Base-by-base conservation (phyloP, 2,113 vertebrate genomes). In the Talpa occidentalis region DNA sequence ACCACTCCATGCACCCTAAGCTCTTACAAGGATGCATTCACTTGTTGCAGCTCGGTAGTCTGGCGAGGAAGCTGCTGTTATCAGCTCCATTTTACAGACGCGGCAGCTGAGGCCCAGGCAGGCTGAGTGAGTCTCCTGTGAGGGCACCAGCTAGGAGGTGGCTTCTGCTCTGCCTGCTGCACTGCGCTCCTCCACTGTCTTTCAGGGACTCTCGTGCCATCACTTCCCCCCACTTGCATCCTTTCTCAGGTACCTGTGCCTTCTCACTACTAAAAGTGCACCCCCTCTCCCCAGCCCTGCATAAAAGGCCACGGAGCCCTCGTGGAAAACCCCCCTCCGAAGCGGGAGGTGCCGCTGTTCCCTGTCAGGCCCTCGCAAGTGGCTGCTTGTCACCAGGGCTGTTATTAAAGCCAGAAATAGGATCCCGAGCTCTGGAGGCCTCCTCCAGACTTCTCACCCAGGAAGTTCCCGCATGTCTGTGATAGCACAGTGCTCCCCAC, bases 321-420 rank as follows among this genome's bases (percentile, higher is more conserved):
- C 93, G 77, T 9, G 69, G 90, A 90, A 94, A 97, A 81, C 11
- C 56, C 44, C 37, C 24, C 0, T 81, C 95, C 60, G 59, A 85
- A 24, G 42, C 49, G 74, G 64, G 22, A 94, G 72, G 30, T 78
- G 44, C 78, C 66, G 70, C 76, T 47, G 87, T 64, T 95, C 79
- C 24, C 94, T 73, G 89, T 49, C 42, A 60, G 87, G 78, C 54
- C 83, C 0, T 90, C 32, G 28, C 60, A 9, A 28, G 54, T 40
- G 40, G 49, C 52, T 91, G 66, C 83, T 56, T 88, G 94, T 94
- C 93, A 93, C 76, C 44, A 95, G 77, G 52, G 74, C 67, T 97
- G 90, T 96, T 92, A 94, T 90, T 94, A 95, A 92, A 94, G 84
- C 90, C 90, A 94, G 93, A 97, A 95, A 97, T 97, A 95, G 90